Conservation (phyloP, 1,140 invertebrate species). For the Apis florea region DNA sequence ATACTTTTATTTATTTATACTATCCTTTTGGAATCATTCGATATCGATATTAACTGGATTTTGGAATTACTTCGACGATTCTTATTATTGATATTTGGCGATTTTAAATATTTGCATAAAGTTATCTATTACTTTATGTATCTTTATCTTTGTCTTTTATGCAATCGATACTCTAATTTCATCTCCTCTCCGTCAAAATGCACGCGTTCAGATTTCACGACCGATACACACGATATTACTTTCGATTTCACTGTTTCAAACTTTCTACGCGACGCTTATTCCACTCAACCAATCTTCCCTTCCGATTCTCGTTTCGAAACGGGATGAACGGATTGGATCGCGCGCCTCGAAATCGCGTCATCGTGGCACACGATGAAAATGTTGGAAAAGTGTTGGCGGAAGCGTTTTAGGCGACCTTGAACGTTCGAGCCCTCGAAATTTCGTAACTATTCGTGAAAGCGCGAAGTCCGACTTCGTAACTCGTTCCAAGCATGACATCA, state of each 20-base stretch:
- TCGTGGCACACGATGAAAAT: background rate
- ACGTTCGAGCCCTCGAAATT: constrained; percentile 61
- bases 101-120: no score
- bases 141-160: no score
- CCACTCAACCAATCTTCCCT: background rate
- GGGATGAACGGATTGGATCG: no score
- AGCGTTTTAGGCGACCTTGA: constrained; percentile 58
- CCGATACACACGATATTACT: constrained; percentile 13
- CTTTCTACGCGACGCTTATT: constrained; percentile 10
- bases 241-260: constrained; percentile 18
- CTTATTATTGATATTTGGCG: no score
- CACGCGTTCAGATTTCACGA: background rate
- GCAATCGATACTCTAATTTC: background rate
- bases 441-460: constrained; percentile 66
- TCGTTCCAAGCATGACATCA: constrained; percentile 74
- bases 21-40: no score
- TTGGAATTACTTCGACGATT: no score
- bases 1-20: no score
- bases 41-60: no score
- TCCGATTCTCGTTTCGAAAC: background rate
- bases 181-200: background rate
- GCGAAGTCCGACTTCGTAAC: constrained; percentile 57
- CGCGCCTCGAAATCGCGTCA: background rate
- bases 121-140: no score
- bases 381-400: constrained; percentile 8